phyloP scores from a whole-genome alignment of 2,797 vertebrate genomes.

The Eutrigla gurnardus region DNA sequence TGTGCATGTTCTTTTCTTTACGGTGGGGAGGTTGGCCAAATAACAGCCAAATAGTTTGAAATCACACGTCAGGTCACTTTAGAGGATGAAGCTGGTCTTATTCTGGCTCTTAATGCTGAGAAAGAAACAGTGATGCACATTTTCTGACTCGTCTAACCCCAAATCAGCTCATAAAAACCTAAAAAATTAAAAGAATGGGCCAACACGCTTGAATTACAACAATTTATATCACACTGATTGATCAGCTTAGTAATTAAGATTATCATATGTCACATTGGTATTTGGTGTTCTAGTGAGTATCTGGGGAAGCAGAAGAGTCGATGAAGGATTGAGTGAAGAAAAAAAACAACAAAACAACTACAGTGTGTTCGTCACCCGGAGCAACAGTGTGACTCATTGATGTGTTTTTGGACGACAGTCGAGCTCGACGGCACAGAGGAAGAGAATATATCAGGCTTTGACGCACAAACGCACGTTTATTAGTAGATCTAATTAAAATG shows the following conservation, averaged over 20 bases:
- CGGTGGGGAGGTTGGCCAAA: neutral
- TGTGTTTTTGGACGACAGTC: neutral
- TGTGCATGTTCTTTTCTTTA: neutral
- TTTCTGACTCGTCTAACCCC: neutral
- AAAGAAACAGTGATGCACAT: too few species aligned
- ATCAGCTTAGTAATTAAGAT: neutral
- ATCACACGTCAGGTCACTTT: neutral
- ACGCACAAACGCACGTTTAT: too few species aligned
- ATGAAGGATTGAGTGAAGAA: neutral
- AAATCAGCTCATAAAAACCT: neutral
- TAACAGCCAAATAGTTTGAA: neutral
- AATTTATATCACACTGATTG: neutral
- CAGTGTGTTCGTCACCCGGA: neutral
- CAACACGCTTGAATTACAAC: neutral
- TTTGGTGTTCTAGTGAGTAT: neutral
- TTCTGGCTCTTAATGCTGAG: too few species aligned
- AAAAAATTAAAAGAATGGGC: neutral
- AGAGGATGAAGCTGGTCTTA: neutral
- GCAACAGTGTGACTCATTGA: too few species aligned
- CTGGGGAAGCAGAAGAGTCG: neutral
- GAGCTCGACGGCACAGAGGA: neutral
- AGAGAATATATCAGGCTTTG: neutral
- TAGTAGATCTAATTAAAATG: too few species aligned
- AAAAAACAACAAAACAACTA: neutral
- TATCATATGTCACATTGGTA: too few species aligned